Evolutionary conservation across 2,888 invertebrate genomes (phyloP), one percentile per base, ranked within the genome.

Genomic region (Caenorhabditis doughertyi): DNA sequence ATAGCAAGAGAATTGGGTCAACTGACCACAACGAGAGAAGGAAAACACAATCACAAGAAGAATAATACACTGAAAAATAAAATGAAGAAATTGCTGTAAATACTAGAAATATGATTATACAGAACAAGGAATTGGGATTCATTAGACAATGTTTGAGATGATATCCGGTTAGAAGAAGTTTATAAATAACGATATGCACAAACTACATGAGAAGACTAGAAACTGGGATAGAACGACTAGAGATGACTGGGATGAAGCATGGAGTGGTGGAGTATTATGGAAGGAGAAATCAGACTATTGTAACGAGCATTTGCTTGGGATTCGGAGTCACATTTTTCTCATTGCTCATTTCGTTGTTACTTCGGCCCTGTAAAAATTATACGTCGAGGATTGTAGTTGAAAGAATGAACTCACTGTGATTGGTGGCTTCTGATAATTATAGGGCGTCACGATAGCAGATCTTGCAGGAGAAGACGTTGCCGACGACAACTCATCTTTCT

Each of bases 241-340:
- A 21, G 39, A 47, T 47, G 62, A 62, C 62, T 49, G 53, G 62
- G 42, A 35, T 49, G 42, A 55, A 32, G 55, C 18, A 21, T 11
- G 32, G 44, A 47, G n/a, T 18, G 8, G 35, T 7, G 44, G 18
- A 39, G 4, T 9, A 7, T 32, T 42, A 42, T 7, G 13, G 13
- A 42, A 42, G 42, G 42, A 21, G 49, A n/a, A 13, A 11, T 83
- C 35, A 83, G 47, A 83, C 83, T 9, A 76, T 79, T 2, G 83
- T 83, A 21, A 83, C 83, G n/a, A 83, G 74, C 83, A 83, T 83
- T 35, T 83, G 83, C 51, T 83, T 83, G 23, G 82, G 35, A 68
- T 82, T 82, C 49, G 82, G 60, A 18, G 72, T 72, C 11, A 79
- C 72, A 42, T 44, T 56, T 23, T 72, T 81, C 35, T 71, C 72